Evolutionary conservation across 2,888 invertebrate species (phyloP), one percentile per base, ranked within the genome.

Genomic region (Smittia sp.): DNA sequence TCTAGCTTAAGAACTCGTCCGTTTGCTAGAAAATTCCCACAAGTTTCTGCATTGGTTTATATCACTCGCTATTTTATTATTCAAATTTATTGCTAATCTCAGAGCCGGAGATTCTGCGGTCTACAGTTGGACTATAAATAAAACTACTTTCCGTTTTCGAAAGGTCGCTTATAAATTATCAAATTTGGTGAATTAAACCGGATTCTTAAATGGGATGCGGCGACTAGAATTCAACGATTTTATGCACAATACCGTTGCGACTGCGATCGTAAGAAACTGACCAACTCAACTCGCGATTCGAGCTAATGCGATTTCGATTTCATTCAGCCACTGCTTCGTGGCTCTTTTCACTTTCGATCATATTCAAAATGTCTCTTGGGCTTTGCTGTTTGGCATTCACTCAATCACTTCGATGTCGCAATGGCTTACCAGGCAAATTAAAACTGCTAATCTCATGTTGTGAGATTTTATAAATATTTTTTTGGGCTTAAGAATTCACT

Each of bases 371-470:
- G 18, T 58, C 3, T 22, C 7, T 58, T 58, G 18, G 3, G 22
- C 58, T 58, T 58, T 22, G n/a, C 15, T 46, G 2, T 18, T 22
- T 20, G 20, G 22, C 20, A 22, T 20, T 22, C 58, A 58, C 18
- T 58, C 18, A n/a, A 3, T 18, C 58, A 22, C 9, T 58, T 15
- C 1, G 3, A 6, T 3, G 22, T 58, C 58, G 13, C 1, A 22
- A 18, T 58, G 18, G 20, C 39, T 72, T 72, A 72, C 72, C 72
- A 72, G 62, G 38, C 25, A 72, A 25, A 72, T 24, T 38, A 72
- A 62, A 58, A 72, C 39, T 72, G 25, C 72, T 72, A 72, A 62
- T 72, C 54, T 72, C 72, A 72, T 72, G 18, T 3, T 58, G 15
- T 58, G 58, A 58, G 18, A 27, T n/a, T 27, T n/a, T 25, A n/a